Evolutionary conservation across 2,113 vertebrate genomes (phyloP).

Genomic region (Hippocampus barbouri): DNA sequence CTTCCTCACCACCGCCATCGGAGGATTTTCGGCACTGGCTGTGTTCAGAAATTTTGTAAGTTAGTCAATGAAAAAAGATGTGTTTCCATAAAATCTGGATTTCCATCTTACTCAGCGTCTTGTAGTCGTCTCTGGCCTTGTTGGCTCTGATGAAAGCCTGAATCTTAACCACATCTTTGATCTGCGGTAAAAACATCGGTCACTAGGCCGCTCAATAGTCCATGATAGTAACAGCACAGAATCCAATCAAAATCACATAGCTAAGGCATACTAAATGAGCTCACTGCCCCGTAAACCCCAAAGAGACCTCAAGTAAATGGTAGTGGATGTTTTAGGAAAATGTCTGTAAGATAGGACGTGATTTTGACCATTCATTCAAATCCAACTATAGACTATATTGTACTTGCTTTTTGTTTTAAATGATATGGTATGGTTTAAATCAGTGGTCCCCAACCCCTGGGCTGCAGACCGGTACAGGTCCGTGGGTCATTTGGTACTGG

Average conservation of each 20-base stretch:
- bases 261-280: slow-evolving; percentile 32
- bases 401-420: neutral
- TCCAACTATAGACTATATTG: neutral
- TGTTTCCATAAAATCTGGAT: neutral
- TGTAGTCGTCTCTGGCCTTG: slow-evolving; percentile 97
- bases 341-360: neutral
- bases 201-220: slow-evolving; percentile 19
- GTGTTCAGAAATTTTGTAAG: neutral
- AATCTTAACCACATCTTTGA: slow-evolving; percentile 90
- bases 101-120: slow-evolving; percentile 89
- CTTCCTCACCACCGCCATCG: slow-evolving; percentile 93
- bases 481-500: too few species aligned
- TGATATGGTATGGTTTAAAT: neutral
- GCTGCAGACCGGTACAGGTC: too few species aligned
- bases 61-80: neutral
- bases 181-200: slow-evolving; percentile 68
- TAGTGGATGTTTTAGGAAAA: slow-evolving; percentile 4
- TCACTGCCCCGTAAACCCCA: neutral
- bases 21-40: slow-evolving; percentile 85
- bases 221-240: slow-evolving; percentile 7
- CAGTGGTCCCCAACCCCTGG: too few species aligned
- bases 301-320: slow-evolving; percentile 4
- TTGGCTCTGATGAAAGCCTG: slow-evolving; percentile 98
- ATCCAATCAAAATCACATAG: slow-evolving; percentile 13
- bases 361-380: slow-evolving; percentile 35